Percentiles rank a stretch among this genome's conserved stretches.
Conservation (phyloP, 2,888 invertebrate species). For the Agrochola lota region DNA sequence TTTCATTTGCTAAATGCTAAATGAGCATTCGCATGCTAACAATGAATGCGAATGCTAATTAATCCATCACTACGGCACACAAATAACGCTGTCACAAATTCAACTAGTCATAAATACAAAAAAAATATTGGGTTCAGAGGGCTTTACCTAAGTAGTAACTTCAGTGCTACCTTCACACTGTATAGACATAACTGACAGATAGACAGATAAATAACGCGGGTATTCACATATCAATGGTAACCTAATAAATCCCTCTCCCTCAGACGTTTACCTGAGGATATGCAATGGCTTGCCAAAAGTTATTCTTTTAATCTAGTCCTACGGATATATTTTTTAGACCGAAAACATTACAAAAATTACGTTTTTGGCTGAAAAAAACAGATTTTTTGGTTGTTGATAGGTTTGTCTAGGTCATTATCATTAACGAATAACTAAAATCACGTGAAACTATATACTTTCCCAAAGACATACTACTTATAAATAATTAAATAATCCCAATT, state of each 20-base stretch:
- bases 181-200: background rate
- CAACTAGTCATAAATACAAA: background rate
- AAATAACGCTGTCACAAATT: background rate
- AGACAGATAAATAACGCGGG: background rate
- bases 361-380: no score
- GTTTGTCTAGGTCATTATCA: background rate
- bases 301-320: background rate
- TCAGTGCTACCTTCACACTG: no score
- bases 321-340: background rate
- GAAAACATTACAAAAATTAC: background rate
- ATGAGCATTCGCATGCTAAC: no score
- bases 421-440: no score
- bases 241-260: background rate
- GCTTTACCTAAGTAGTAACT: background rate
- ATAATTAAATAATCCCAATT: no score
- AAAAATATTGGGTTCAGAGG: no score
- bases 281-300: background rate
- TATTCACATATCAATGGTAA: background rate
- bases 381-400: accelerated
- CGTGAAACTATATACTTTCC: background rate
- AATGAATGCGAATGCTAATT: no score
- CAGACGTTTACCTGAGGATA: background rate
- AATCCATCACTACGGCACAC: no score
- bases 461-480: background rate
- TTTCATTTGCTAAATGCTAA: no score